A percentile compares a stretch with the other conserved stretches of the same genome.
phyloP scores from a whole-genome alignment of 1,140 invertebrate genomes.

The Aplysia californica region DNA sequence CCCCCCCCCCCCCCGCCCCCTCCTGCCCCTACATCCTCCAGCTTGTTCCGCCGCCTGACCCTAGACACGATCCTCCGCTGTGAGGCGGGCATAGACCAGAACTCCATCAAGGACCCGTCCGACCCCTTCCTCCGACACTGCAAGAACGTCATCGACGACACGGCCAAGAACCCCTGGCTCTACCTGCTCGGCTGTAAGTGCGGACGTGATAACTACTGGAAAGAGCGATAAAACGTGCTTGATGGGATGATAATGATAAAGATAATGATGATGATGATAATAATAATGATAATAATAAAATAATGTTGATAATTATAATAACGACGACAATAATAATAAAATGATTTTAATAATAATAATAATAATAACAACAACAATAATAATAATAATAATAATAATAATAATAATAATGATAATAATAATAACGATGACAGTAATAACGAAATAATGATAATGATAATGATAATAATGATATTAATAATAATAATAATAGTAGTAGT shows the following conservation, averaged over 20 bases:
- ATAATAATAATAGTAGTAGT: too few species aligned
- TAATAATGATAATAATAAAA: background rate
- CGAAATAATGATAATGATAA: too few species aligned
- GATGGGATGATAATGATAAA: background rate
- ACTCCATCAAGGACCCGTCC: slow-evolving; percentile 68
- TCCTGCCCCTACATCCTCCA: slow-evolving; percentile 9
- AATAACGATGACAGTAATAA: too few species aligned
- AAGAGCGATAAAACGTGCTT: too few species aligned
- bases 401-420: too few species aligned
- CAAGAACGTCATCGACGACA: slow-evolving; percentile 55
- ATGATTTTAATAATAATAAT: too few species aligned
- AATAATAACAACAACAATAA: too few species aligned
- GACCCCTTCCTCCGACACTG: slow-evolving; percentile 60
- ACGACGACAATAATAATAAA: background rate
- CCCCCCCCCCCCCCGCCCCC: background rate
- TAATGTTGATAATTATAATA: background rate
- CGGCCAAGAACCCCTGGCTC: slow-evolving; percentile 50
- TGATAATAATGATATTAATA: too few species aligned
- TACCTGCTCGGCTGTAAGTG: slow-evolving; percentile 61
- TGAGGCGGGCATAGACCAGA: slow-evolving; percentile 68
- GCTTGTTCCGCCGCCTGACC: slow-evolving; percentile 69
- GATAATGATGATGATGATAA: background rate
- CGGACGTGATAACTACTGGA: too few species aligned
- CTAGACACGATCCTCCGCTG: slow-evolving; percentile 70
- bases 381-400: too few species aligned